Conservation (phyloP, 2,888 invertebrate genomes). For the Biston stratarius region DNA sequence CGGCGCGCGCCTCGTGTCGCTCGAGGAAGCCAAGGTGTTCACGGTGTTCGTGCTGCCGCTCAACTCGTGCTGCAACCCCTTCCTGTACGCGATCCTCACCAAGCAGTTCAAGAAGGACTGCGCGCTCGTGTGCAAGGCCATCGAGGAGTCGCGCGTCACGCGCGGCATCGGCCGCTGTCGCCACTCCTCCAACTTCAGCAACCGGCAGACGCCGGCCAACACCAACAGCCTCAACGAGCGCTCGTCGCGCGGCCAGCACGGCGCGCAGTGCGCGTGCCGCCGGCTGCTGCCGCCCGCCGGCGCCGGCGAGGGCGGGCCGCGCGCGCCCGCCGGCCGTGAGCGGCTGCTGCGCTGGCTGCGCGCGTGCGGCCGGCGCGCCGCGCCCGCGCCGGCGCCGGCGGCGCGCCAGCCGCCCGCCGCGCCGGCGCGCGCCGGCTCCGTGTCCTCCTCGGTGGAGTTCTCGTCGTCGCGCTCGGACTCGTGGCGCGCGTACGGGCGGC, state of each 20-base stretch:
- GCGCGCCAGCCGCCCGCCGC: slow-evolving; percentile 65
- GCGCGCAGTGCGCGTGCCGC: slow-evolving; percentile 86
- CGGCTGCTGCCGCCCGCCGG: slow-evolving; percentile 90
- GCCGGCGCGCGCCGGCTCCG: slow-evolving; percentile 90
- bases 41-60: slow-evolving; percentile 98
- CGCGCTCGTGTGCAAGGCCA: slow-evolving; percentile 97
- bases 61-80: slow-evolving; percentile 99
- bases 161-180: slow-evolving; percentile 94
- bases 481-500: slow-evolving; percentile 92
- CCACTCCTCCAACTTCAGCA: slow-evolving; percentile 95
- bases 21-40: slow-evolving; percentile 98
- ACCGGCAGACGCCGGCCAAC: slow-evolving; percentile 94
- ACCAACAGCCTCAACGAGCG: slow-evolving; percentile 91
- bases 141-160: slow-evolving; percentile 97
- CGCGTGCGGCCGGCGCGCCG: slow-evolving; percentile 59
- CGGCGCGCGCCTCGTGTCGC: slow-evolving; percentile 94
- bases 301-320: slow-evolving; percentile 77
- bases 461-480: slow-evolving; percentile 95
- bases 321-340: slow-evolving; percentile 72
- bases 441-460: slow-evolving; percentile 96
- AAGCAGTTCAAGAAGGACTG: slow-evolving; percentile 99
- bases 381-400: slow-evolving; percentile 56
- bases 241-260: slow-evolving; percentile 91
- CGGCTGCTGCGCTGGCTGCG: slow-evolving; percentile 75
- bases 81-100: slow-evolving; percentile 98